Conservation (phyloP, 2,797 vertebrate genomes). For the Oreochromis mossambicus region DNA sequence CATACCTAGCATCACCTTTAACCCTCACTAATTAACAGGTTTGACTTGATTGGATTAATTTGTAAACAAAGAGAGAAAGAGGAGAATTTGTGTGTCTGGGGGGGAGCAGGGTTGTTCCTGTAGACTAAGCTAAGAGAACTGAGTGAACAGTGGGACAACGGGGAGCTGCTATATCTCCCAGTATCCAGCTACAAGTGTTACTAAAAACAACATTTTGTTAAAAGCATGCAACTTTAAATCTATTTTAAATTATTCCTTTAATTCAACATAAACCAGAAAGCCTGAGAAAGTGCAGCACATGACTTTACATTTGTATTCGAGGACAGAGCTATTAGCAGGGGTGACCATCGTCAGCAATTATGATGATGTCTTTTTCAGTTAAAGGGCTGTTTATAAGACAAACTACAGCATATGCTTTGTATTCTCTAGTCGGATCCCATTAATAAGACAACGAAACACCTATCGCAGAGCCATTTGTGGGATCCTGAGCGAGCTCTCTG, state of each 20-base stretch:
- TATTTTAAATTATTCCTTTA: background rate
- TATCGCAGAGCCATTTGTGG: background rate
- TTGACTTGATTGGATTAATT: background rate
- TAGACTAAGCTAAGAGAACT: background rate
- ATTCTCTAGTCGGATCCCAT: background rate
- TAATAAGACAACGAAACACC: slow-evolving; percentile 25
- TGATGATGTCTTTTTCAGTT: slow-evolving; percentile 29
- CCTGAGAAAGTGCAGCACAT: background rate
- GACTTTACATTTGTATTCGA: background rate
- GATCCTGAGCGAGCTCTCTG: slow-evolving; percentile 24
- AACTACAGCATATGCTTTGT: background rate
- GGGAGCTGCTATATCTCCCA: slow-evolving; percentile 29
- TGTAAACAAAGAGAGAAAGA: background rate
- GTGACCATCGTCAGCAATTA: background rate
- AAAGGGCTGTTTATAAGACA: slow-evolving; percentile 12
- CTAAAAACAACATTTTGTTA: slow-evolving; percentile 97
- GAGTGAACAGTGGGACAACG: background rate
- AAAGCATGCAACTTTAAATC: slow-evolving; percentile 92
- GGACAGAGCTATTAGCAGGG: background rate
- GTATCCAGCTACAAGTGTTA: slow-evolving; percentile 97
- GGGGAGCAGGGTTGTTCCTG: background rate
- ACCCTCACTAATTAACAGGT: background rate
- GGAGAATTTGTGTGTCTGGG: background rate
- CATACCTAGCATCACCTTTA: background rate
- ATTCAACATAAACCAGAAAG: background rate